Percentiles rank a stretch among this genome's conserved stretches.
Evolutionary conservation across 2,888 invertebrate species (phyloP).

Genomic region (Exephanes ischioxanthus): DNA sequence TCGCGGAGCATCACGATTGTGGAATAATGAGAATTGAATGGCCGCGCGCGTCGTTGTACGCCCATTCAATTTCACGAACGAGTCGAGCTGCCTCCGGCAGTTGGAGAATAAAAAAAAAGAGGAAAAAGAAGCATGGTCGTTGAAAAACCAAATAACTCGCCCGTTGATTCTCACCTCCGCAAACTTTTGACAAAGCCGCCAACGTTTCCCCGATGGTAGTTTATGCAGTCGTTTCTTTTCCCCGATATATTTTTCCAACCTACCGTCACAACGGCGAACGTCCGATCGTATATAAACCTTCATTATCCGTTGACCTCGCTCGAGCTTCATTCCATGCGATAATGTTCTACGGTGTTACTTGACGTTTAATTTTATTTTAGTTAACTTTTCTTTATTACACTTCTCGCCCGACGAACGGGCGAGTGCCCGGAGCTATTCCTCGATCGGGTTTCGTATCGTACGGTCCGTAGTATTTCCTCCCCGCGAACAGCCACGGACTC

Average conservation of each 20-base stretch:
- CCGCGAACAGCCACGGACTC: neutral
- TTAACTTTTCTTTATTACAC: neutral
- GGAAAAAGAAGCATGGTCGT: neutral
- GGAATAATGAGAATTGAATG: neutral
- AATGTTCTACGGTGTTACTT: conserved; percentile 1
- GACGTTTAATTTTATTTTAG: neutral
- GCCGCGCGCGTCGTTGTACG: neutral
- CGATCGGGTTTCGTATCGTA: conserved; percentile 1
- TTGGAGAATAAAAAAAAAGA: neutral
- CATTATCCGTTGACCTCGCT: neutral
- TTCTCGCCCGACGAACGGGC: neutral
- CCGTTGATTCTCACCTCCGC: neutral
- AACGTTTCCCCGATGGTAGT: neutral
- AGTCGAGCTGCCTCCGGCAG: neutral
- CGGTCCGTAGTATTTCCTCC: neutral
- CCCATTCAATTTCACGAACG: neutral
- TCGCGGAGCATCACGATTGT: neutral
- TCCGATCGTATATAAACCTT: neutral
- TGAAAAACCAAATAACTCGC: neutral
- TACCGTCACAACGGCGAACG: neutral
- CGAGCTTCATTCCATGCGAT: neutral
- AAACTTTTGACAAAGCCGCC: neutral
- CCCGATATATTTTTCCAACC: neutral
- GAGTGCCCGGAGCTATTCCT: conserved; percentile 2
- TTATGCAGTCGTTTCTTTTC: neutral